A percentile compares a stretch with the other conserved stretches of the same genome.
Conservation (phyloP, 2,113 vertebrate species). For the Pyxicephalus adspersus region DNA sequence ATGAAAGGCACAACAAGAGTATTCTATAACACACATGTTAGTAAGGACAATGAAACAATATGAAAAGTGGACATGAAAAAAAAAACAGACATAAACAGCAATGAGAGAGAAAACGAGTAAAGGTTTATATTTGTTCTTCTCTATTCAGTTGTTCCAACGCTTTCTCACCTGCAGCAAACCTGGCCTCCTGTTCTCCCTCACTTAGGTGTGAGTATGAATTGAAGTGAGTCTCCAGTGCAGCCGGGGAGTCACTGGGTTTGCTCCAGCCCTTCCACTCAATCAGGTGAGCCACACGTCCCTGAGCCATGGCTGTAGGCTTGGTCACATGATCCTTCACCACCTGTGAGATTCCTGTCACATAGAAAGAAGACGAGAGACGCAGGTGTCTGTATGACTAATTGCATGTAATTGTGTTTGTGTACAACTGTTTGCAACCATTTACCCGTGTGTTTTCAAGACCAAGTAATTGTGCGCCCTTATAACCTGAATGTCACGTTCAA, state of each 20-base stretch:
- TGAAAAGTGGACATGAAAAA: not conserved
- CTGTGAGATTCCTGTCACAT: constrained; percentile 88
- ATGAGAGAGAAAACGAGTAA: constrained; percentile 12
- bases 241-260: constrained; percentile 86
- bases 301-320: constrained; percentile 96
- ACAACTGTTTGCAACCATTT: constrained; percentile 9
- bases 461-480: not conserved
- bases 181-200: constrained; percentile 94
- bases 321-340: constrained; percentile 98
- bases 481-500: not conserved
- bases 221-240: constrained; percentile 87
- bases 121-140: not conserved
- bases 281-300: constrained; percentile 94
- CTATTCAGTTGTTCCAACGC: not conserved
- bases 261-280: constrained; percentile 99
- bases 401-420: not conserved
- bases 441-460: not conserved
- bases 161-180: constrained; percentile 89
- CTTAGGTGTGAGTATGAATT: constrained; percentile 94
- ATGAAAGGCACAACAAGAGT: not conserved
- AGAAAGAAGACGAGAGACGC: accelerated
- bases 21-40: not conserved
- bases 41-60: not conserved
- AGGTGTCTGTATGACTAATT: constrained; percentile 2
- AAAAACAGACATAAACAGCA: not conserved